Conservation (phyloP, 2,113 vertebrate genomes). For the Oryzias javanicus region DNA sequence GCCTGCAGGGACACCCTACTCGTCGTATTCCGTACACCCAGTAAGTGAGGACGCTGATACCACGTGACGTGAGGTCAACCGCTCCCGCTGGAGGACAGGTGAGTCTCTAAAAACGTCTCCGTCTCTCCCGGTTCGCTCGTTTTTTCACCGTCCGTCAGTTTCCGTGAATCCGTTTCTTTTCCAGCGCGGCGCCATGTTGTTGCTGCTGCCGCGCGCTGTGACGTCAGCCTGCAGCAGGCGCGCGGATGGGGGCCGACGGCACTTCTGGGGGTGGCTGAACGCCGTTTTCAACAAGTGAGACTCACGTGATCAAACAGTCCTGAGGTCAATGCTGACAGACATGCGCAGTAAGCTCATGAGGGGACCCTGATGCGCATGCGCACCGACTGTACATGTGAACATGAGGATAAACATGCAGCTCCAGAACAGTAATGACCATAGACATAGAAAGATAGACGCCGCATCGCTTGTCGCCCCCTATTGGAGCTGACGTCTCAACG, state of each 20-base stretch:
- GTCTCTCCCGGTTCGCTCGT: background rate
- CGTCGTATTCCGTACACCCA: conserved; percentile 40
- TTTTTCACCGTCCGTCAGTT: background rate
- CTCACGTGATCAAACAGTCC: background rate
- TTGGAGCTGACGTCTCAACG: too few species aligned
- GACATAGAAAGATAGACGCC: too few species aligned
- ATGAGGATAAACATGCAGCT: too few species aligned
- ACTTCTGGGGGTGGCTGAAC: conserved; percentile 96
- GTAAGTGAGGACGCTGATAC: conserved; percentile 15
- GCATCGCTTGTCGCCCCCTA: too few species aligned
- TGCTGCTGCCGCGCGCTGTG: conserved; percentile 63
- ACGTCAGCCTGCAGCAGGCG: conserved; percentile 29
- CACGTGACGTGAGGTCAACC: conserved; percentile 15
- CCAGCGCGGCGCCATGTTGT: conserved; percentile 63
- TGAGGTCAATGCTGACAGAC: background rate
- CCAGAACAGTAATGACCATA: too few species aligned
- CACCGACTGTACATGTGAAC: too few species aligned
- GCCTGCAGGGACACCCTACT: too few species aligned
- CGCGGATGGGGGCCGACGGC: conserved; percentile 60
- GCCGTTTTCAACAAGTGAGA: conserved; percentile 95
- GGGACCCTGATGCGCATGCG: too few species aligned
- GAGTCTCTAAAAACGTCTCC: background rate
- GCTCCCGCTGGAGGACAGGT: conserved; percentile 37
- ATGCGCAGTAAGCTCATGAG: background rate
- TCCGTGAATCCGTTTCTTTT: conserved; percentile 19